A percentile compares a stretch with the other conserved stretches of the same genome.
Evolutionary conservation across 92 coral and sea anemone species (phyloP).

Genomic region (Phymanthus crucifer): DNA sequence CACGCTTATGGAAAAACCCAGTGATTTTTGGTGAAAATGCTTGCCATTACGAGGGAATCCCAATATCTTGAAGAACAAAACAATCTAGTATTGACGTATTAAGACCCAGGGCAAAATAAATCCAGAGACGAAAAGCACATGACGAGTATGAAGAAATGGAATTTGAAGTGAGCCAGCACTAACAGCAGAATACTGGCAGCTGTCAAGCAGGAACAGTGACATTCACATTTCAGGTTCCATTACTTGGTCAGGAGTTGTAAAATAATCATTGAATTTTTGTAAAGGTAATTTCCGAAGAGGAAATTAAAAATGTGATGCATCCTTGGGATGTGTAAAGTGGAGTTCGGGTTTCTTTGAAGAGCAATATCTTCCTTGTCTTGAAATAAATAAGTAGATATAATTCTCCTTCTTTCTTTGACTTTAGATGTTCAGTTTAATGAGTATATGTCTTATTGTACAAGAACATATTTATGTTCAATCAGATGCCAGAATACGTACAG

Average conservation of each 20-base stretch:
- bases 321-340: background rate
- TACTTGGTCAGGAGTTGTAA: background rate
- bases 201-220: background rate
- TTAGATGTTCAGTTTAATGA: slow-evolving; percentile 40
- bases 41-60: background rate
- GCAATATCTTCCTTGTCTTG: slow-evolving; percentile 1
- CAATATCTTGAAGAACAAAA: background rate
- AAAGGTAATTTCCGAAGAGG: background rate
- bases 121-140: background rate
- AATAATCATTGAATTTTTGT: background rate
- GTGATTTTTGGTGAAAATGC: background rate
- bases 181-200: background rate
- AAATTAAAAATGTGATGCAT: background rate
- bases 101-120: background rate
- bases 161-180: background rate
- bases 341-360: background rate
- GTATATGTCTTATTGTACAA: slow-evolving; percentile 29
- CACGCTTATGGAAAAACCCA: background rate
- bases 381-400: background rate
- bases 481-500: slow-evolving; percentile 24
- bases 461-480: slow-evolving; percentile 13
- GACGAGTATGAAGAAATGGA: background rate
- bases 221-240: background rate
- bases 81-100: background rate
- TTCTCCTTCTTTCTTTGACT: slow-evolving; percentile 33